A percentile compares a stretch with the other conserved stretches of the same genome.
These are phyloP conservation scores for Poeciliopsis occidentalis DNA, from an alignment of 2,113 vertebrate species.

Conservation along the genomic window DNA sequence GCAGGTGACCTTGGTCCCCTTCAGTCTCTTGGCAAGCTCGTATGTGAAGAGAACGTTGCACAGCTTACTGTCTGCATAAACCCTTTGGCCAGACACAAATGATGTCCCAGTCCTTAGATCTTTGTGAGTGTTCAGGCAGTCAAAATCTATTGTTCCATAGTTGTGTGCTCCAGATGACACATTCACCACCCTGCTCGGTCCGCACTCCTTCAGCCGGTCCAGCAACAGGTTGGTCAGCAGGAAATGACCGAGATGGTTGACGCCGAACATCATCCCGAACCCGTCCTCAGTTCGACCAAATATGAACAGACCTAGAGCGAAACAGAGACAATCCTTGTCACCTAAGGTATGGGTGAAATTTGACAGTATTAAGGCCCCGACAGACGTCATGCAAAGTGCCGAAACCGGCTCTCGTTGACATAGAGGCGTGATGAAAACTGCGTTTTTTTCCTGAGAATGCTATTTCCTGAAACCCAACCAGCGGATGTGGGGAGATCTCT, in stretches of 20 bases:
- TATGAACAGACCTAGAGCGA: slow-evolving; percentile 62
- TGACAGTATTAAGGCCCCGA: neutral
- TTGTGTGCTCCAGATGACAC: slow-evolving; percentile 75
- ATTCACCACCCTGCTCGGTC: slow-evolving; percentile 85
- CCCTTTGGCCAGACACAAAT: slow-evolving; percentile 45
- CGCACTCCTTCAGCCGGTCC: slow-evolving; percentile 80
- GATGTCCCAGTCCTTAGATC: slow-evolving; percentile 72
- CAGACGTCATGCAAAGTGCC: too few species aligned
- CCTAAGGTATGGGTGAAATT: neutral
- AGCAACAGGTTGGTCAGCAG: slow-evolving; percentile 89
- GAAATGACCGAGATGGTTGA: slow-evolving; percentile 92
- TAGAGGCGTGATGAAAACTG: too few species aligned
- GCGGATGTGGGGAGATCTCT: too few species aligned
- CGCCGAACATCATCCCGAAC: slow-evolving; percentile 84
- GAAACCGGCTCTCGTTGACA: too few species aligned
- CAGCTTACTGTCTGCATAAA: slow-evolving; percentile 90
- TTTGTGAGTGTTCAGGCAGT: slow-evolving; percentile 73
- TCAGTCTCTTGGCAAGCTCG: slow-evolving; percentile 85
- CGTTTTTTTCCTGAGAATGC: too few species aligned
- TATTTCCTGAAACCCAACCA: too few species aligned
- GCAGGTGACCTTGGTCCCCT: slow-evolving; percentile 85
- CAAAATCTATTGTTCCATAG: slow-evolving; percentile 77
- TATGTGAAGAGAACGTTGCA: slow-evolving; percentile 89
- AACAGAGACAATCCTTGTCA: neutral
- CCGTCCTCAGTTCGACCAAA: slow-evolving; percentile 75